phyloP scores from a whole-genome alignment of 1,140 invertebrate genomes.

The Macrobrachium rosenbergii region DNA sequence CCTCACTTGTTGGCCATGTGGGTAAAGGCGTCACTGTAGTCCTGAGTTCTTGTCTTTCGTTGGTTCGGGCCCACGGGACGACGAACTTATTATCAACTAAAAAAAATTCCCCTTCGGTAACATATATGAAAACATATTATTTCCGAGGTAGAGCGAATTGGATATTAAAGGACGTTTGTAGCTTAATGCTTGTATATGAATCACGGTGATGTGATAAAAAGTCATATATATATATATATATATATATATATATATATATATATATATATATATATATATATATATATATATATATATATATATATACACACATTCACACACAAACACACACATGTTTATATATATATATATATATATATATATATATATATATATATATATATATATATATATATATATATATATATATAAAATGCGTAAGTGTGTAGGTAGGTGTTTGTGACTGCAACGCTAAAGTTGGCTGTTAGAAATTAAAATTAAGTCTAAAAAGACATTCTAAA shows the following conservation, averaged over 20 bases:
- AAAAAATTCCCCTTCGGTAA: too few species aligned
- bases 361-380: slow-evolving; percentile 46
- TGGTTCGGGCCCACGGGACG: too few species aligned
- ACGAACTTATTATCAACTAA: too few species aligned
- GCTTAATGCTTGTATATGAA: too few species aligned
- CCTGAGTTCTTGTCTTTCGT: too few species aligned
- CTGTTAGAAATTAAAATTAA: not conserved
- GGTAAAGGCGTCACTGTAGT: too few species aligned
- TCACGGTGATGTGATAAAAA: too few species aligned
- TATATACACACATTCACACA: not conserved
- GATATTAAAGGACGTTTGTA: too few species aligned
- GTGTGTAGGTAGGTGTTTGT: not conserved
- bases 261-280: not conserved
- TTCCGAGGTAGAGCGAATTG: too few species aligned
- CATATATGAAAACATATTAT: too few species aligned
- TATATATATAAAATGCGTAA: slow-evolving; percentile 7
- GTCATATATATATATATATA: slow-evolving; percentile 23
- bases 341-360: slow-evolving; percentile 48
- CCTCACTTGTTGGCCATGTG: too few species aligned
- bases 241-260: slow-evolving; percentile 8
- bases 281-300: not conserved
- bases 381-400: slow-evolving; percentile 26
- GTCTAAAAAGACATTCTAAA: not conserved
- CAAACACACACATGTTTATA: slow-evolving; percentile 13
- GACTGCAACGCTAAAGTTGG: not conserved